Conservation (phyloP, 2,888 invertebrate species). For the Spilosoma lubricipeda region DNA sequence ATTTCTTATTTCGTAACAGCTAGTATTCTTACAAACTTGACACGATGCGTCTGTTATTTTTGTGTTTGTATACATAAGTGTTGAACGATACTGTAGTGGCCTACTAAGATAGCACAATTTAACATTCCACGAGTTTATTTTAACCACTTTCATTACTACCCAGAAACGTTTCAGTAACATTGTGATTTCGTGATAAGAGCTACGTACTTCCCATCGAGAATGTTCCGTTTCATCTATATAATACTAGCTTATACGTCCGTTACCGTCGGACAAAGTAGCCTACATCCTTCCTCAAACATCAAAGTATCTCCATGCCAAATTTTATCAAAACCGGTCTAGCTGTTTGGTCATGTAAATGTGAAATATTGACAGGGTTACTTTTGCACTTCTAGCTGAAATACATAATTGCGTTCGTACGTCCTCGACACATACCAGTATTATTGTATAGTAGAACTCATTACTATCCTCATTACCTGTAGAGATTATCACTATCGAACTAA, state of each 20-base stretch:
- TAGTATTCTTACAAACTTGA: neutral
- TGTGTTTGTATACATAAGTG: slow-evolving; percentile 15
- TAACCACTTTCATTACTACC: slow-evolving; percentile 17
- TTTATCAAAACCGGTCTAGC: neutral
- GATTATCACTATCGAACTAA: neutral
- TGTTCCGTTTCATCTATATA: neutral
- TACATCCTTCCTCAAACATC: neutral
- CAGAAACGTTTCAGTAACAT: neutral
- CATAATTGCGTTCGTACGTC: neutral
- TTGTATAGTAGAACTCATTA: neutral
- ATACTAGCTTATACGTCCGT: no score
- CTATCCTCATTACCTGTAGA: neutral
- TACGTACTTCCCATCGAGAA: neutral
- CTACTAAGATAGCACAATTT: slow-evolving; percentile 58
- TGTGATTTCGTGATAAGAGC: neutral
- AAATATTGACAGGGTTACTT: no score
- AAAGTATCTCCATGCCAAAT: neutral
- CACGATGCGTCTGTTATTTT: slow-evolving; percentile 12
- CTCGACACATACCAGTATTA: neutral
- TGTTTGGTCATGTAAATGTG: no score
- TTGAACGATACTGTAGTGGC: slow-evolving; percentile 54
- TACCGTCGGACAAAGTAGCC: neutral
- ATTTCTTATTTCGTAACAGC: no score
- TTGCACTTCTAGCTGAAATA: no score
- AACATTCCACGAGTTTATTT: slow-evolving; percentile 20